Evolutionary conservation across 2,797 vertebrate species (phyloP), one percentile per base, ranked within the genome.

Genomic region (Anniella stebbinsi): DNA sequence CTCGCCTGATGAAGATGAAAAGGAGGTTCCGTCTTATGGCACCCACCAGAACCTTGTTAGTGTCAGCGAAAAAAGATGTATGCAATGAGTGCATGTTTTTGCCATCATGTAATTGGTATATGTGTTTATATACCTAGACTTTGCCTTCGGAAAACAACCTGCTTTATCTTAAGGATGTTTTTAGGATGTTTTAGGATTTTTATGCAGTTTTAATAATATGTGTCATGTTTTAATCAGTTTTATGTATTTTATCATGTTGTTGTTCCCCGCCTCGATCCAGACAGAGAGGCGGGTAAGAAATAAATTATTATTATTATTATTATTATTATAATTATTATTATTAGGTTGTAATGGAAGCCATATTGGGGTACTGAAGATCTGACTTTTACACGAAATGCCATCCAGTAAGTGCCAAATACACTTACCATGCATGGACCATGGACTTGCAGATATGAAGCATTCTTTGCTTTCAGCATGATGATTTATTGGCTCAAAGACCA

Each of bases 341-440:
- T n/a, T n/a, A n/a, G n/a, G 86, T 90, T 93, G 89, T 73, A 92
- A 91, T 81, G 87, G 51, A 80, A 80, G 57, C 12, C 89, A n/a
- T 91, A 92, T 94, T 93, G 78, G 90, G 92, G 87, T 30, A 67
- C n/a, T 51, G 36, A 84, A 89, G 92, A 94, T 92, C 88, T 38
- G 5, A 1, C 33, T 89, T 72, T 87, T 28, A 80, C 66, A 38
- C 90, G 91, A 45, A 66, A 92, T 80, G 87, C 86, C 88, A 0
- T 89, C 88, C 91, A 41, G 75, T 91, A 93, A 96, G 92, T 41
- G 93, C 89, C 33, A 84, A 5, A 66, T 54, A 13, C n/a, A 84
- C 38, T 94, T 77, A 82, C 48, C 81, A 87, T 90, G 75, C 60
- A 67, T 88, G 67, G 41, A 36, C 21, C 70, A 21, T 67, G 83